Conservation (phyloP, 1,140 invertebrate species). For the Melitaea cinxia region DNA sequence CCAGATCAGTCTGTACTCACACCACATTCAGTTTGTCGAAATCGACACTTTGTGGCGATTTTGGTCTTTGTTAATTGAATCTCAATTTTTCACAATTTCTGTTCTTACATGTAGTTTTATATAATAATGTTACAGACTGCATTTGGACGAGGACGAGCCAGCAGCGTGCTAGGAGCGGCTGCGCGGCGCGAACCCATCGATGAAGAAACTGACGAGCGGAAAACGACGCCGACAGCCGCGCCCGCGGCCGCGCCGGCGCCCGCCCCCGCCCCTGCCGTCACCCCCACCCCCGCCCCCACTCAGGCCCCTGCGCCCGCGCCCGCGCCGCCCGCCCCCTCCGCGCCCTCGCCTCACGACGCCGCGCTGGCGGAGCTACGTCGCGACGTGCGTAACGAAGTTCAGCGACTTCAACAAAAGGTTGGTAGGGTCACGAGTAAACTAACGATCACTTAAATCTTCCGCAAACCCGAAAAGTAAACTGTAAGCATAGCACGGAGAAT, state of each 20-base stretch:
- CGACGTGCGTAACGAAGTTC: slow-evolving; percentile 64
- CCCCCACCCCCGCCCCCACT: slow-evolving; percentile 66
- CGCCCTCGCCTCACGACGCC: slow-evolving; percentile 69
- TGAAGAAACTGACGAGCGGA: slow-evolving; percentile 86
- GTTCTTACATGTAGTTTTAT: too few species aligned
- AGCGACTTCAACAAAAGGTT: slow-evolving; percentile 70
- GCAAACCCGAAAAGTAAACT: too few species aligned
- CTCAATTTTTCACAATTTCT: too few species aligned
- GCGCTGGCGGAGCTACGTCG: slow-evolving; percentile 62
- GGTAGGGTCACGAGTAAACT: too few species aligned
- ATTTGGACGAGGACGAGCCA: slow-evolving; percentile 81
- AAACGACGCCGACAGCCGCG: slow-evolving; percentile 44
- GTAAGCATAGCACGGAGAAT: too few species aligned
- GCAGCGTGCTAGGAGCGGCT: slow-evolving; percentile 81
- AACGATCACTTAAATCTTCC: too few species aligned
- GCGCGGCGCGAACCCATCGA: slow-evolving; percentile 91
- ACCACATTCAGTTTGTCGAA: too few species aligned
- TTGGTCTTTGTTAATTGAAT: too few species aligned
- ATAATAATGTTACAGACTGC: slow-evolving; percentile 84
- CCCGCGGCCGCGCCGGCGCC: slow-evolving; percentile 49
- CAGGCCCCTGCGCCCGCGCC: slow-evolving; percentile 78
- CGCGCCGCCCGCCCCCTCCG: slow-evolving; percentile 70
- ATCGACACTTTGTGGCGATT: too few species aligned
- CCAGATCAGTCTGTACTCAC: too few species aligned
- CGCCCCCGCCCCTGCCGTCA: slow-evolving; percentile 69